Base-by-base conservation (phyloP, 2,888 invertebrate species). In the Gnatocerus cornutus region DNA sequence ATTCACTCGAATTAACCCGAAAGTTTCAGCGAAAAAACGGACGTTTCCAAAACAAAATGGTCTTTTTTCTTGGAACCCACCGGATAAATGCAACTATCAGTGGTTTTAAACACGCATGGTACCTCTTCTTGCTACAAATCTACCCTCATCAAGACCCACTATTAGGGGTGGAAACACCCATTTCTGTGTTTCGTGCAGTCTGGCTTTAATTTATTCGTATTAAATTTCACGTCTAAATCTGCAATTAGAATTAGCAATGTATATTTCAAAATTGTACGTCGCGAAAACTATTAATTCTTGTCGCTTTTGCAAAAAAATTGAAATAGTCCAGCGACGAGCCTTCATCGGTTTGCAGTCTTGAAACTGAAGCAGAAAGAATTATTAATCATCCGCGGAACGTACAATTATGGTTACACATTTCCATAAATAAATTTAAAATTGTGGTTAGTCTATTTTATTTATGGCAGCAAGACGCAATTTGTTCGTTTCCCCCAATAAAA, bases 171-270 rank as follows among this genome's bases (percentile, higher is more conserved):
- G 52, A 59, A 68, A 65, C 68, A 65, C 59, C 66, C 65, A 65
- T 52, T 16, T 52, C 39, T 30, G 62, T 70, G 62, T 70, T 72
- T 70, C 72, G 72, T 72, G 72, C 65, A 12, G 59, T 56, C 59
- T 59, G 41, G 43, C 61, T 59, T 53, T 72, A 76, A 76, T 76
- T 72, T 73, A 72, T 76, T 71, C 74, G 59, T 58, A 71, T 73
- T 74, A 74, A 72, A 76, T 76, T 74, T 73, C 67, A 73, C 71
- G 74, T 73, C 68, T 66, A 72, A 73, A 73, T 71, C 73, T 65
- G 66, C 68, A 73, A 76, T 76, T 76, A 72, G 41, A 56, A 74
- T 74, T 74, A 69, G 73, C 73, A 76, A 73, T 76, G 72, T 74
- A 72, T 73, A 73, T 70, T 74, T 69, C 69, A 65, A 52, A 71